Evolutionary conservation across 2,797 vertebrate species (phyloP).

Genomic region (Lepus oiostolus): DNA sequence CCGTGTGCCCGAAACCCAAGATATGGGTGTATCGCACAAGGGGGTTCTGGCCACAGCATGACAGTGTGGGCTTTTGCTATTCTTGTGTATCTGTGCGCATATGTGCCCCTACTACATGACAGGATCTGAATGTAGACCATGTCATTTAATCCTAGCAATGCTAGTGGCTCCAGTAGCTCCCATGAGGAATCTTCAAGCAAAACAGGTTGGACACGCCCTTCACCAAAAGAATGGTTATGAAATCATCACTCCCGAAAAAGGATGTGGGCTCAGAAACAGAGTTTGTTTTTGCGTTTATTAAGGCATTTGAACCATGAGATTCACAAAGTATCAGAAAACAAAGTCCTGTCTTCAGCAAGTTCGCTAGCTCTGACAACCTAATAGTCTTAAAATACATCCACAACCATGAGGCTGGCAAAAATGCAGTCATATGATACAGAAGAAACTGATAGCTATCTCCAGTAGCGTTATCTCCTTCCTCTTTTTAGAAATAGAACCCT

Average conservation of each 20-base stretch:
- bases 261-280: not conserved
- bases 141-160: not conserved
- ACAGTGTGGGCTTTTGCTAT: not conserved
- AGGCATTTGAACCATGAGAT: slow-evolving; percentile 31
- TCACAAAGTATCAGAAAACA: slow-evolving; percentile 52
- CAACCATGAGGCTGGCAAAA: not conserved
- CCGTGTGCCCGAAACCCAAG: not conserved
- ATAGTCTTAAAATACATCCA: slow-evolving; percentile 37
- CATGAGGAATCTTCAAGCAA: slow-evolving; percentile 36
- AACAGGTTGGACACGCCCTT: slow-evolving; percentile 17
- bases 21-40: not conserved
- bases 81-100: slow-evolving; percentile 12
- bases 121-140: not conserved
- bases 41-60: not conserved
- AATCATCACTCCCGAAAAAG: not conserved
- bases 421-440: not conserved
- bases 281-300: slow-evolving; percentile 39
- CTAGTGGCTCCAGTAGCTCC: not conserved
- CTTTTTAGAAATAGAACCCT: slow-evolving; percentile 38
- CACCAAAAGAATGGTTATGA: not conserved
- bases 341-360: slow-evolving; percentile 35
- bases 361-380: slow-evolving; percentile 48
- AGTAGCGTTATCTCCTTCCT: slow-evolving; percentile 1
- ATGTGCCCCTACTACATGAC: slow-evolving; percentile 1
- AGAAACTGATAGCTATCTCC: slow-evolving; percentile 23